Evolutionary conservation across 2,113 vertebrate genomes (phyloP).

Genomic region (Larimichthys crocea): DNA sequence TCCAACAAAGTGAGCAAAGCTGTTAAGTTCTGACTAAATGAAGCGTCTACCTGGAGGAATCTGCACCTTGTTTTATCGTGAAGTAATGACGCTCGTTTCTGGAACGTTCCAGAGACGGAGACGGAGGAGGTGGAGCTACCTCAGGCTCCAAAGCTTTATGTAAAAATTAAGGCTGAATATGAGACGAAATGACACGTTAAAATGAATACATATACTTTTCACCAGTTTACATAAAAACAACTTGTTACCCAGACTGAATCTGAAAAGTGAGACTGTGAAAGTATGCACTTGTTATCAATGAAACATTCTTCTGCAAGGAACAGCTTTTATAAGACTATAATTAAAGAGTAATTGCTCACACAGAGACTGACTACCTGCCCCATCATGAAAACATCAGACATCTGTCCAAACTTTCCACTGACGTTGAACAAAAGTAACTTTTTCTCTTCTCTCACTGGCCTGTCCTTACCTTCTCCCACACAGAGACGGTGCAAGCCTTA

Average conservation of each 20-base stretch:
- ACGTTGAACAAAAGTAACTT: constrained; percentile 7
- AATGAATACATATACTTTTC: background rate
- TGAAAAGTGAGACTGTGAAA: background rate
- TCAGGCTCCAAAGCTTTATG: background rate
- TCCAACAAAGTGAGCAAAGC: background rate
- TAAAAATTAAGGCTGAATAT: background rate
- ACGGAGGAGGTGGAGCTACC: background rate
- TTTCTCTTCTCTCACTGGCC: background rate
- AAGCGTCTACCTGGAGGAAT: background rate
- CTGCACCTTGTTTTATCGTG: background rate
- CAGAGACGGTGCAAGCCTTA: constrained; percentile 81
- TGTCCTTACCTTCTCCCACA: constrained; percentile 85
- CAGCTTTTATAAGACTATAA: background rate
- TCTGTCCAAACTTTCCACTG: background rate
- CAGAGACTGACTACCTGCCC: background rate
- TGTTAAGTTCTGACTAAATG: background rate
- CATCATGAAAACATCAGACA: constrained; percentile 25
- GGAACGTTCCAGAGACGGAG: constrained; percentile 14
- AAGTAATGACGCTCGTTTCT: constrained; percentile 8
- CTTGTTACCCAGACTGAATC: background rate
- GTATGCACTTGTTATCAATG: background rate
- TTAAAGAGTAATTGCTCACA: background rate
- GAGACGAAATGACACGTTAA: background rate
- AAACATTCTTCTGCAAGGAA: background rate
- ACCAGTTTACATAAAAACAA: background rate